Conservation (phyloP, 2,797 vertebrate species). For the Eulemur albifrons region DNA sequence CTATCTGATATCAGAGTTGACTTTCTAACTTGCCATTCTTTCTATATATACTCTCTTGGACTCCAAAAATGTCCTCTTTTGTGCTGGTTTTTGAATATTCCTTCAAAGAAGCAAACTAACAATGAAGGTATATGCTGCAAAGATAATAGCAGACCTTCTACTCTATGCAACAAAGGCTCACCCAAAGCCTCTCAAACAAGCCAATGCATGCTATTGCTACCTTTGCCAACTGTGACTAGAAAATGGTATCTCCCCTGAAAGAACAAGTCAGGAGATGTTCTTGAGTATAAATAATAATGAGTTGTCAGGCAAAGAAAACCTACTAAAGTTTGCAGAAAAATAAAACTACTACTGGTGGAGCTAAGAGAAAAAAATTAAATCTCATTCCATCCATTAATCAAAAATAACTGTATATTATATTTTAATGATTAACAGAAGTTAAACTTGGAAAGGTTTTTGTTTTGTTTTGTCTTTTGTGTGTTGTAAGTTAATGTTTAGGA, state of each 20-base stretch:
- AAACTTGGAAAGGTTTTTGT: not conserved
- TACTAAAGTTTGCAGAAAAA: not conserved
- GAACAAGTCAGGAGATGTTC: conserved; percentile 17
- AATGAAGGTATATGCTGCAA: not conserved
- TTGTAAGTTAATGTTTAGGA: conserved; percentile 16
- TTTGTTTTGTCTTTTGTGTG: not conserved
- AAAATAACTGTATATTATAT: not conserved
- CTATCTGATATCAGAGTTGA: not conserved
- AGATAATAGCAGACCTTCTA: not conserved
- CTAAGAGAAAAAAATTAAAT: not conserved
- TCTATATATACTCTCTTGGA: not conserved
- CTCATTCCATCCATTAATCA: not conserved
- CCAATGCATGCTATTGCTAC: not conserved
- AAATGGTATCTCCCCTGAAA: not conserved
- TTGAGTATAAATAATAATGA: not conserved
- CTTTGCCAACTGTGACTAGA: not conserved
- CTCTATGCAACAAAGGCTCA: not conserved
- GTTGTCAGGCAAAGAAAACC: not conserved
- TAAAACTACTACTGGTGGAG: not conserved
- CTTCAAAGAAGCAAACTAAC: not conserved
- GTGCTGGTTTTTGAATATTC: not conserved
- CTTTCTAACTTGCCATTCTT: not conserved
- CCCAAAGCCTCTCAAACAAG: not conserved
- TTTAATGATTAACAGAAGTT: conserved; percentile 1
- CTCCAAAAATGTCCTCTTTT: not conserved